These are phyloP conservation scores for Abrostola tripartita DNA, from an alignment of 2,888 invertebrate genomes.

Conservation along the genomic window DNA sequence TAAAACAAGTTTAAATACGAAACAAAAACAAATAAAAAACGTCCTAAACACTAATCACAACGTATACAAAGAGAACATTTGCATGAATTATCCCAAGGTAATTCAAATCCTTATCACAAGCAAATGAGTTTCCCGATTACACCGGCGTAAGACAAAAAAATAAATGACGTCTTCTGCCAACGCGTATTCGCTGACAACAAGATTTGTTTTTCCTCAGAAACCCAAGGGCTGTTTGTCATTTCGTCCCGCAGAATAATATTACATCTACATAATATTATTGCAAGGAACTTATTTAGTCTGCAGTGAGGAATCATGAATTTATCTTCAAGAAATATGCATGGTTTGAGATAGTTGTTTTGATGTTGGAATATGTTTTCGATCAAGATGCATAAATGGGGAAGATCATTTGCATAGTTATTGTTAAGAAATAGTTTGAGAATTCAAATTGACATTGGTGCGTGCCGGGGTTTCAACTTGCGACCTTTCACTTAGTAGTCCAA, in stretches of 20 bases:
- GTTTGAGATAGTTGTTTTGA: slow-evolving; percentile 25
- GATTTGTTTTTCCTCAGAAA: slow-evolving; percentile 74
- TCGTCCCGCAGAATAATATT: slow-evolving; percentile 62
- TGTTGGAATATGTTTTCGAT: slow-evolving; percentile 23
- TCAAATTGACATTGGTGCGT: too few species aligned
- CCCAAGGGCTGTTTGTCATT: slow-evolving; percentile 70
- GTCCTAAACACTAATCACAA: slow-evolving; percentile 38
- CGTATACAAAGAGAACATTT: slow-evolving; percentile 56
- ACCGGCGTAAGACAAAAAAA: slow-evolving; percentile 67
- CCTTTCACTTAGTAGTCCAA: too few species aligned
- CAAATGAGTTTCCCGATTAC: slow-evolving; percentile 76
- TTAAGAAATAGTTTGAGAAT: neutral
- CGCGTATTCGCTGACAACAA: slow-evolving; percentile 73
- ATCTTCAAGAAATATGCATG: slow-evolving; percentile 28
- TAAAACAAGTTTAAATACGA: neutral
- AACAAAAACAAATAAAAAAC: slow-evolving; percentile 11
- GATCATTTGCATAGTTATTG: slow-evolving; percentile 13
- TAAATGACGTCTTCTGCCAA: slow-evolving; percentile 67
- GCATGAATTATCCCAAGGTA: slow-evolving; percentile 67
- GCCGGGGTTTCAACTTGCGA: too few species aligned
- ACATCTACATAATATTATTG: slow-evolving; percentile 66
- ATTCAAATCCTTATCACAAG: slow-evolving; percentile 72
- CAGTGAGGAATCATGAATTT: slow-evolving; percentile 40
- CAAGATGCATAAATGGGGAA: neutral
- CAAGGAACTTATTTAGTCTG: slow-evolving; percentile 31